phyloP scores from a whole-genome alignment of 2,113 vertebrate species.

The Plectropomus leopardus region DNA sequence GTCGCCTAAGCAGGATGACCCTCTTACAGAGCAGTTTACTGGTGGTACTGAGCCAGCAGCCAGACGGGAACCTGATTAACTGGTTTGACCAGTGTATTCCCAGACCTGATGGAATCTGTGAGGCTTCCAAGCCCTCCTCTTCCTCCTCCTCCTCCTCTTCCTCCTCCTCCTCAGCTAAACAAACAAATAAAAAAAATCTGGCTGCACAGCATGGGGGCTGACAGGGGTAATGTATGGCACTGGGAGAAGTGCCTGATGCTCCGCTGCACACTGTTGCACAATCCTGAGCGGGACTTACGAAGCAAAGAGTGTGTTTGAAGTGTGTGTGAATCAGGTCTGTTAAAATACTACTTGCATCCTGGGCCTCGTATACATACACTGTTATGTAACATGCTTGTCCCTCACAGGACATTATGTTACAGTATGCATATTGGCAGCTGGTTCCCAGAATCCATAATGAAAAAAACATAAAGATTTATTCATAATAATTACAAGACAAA shows the following conservation, averaged over 20 bases:
- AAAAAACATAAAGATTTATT: neutral
- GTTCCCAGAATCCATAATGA: neutral
- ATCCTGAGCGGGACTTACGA: conserved; percentile 9
- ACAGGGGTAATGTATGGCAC: conserved; percentile 17
- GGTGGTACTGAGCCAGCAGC: conserved; percentile 30
- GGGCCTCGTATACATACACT: conserved; percentile 41
- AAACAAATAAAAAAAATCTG: conserved; percentile 62
- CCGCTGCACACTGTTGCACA: conserved; percentile 10
- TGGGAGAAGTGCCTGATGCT: conserved; percentile 25
- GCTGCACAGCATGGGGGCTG: conserved; percentile 51
- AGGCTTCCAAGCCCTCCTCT: neutral
- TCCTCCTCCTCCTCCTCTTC: neutral
- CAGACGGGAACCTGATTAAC: conserved; percentile 42
- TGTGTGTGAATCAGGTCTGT: conserved; percentile 59
- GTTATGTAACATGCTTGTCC: conserved; percentile 50
- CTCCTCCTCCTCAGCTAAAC: conserved; percentile 45
- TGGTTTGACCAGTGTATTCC: conserved; percentile 24
- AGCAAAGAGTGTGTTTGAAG: conserved; percentile 51
- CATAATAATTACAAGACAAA: no score
- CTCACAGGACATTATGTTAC: neutral
- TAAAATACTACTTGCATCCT: conserved; percentile 51
- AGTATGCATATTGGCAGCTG: neutral
- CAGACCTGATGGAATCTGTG: conserved; percentile 33
- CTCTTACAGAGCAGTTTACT: conserved; percentile 35
- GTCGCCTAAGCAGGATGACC: conserved; percentile 1